phyloP scores from a whole-genome alignment of 2,113 vertebrate species.

The Ptilorrhoa leucosticta region DNA sequence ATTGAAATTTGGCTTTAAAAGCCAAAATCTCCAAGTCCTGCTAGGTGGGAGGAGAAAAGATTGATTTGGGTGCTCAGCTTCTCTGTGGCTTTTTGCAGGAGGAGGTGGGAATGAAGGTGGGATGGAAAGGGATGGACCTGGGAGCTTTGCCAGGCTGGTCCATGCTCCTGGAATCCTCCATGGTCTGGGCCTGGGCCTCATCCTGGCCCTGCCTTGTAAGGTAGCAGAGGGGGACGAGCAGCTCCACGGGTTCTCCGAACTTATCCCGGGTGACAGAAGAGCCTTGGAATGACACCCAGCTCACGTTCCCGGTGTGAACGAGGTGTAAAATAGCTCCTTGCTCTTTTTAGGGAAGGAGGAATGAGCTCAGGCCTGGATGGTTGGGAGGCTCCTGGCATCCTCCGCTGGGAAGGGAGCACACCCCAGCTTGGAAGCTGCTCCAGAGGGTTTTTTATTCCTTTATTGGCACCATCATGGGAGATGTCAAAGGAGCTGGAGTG shows the following conservation, averaged over 20 bases:
- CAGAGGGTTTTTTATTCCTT: background rate
- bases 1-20: background rate
- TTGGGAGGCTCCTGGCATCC: background rate
- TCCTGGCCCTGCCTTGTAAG: conserved; percentile 38
- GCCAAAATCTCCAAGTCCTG: background rate
- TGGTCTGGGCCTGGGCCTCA: background rate
- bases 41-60: background rate
- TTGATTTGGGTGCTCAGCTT: rapidly evolving
- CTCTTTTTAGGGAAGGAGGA: conserved; percentile 46
- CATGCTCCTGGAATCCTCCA: background rate
- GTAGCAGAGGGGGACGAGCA: background rate
- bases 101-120: background rate
- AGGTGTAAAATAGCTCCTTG: conserved; percentile 50
- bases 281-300: conserved; percentile 34
- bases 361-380: background rate
- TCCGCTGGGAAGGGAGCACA: background rate
- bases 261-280: conserved; percentile 4
- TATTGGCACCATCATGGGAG: background rate
- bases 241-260: background rate
- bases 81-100: rapidly evolving
- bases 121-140: background rate
- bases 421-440: background rate
- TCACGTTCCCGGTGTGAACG: background rate
- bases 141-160: background rate
- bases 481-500: background rate